Evolutionary conservation across 2,797 vertebrate species (phyloP).

Genomic region (Cuniculus paca): DNA sequence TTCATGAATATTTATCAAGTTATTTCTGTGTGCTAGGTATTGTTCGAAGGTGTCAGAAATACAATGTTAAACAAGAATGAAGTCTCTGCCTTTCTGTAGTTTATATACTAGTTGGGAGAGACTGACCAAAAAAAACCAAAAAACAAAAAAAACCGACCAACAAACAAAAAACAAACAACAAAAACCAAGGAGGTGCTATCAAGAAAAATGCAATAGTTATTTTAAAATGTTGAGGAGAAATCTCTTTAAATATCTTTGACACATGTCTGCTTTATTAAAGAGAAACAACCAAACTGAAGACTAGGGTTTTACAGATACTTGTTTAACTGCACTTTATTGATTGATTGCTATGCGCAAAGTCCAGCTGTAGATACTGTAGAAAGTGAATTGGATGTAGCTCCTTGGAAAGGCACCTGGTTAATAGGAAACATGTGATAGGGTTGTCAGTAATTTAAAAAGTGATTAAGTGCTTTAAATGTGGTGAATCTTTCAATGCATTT

Average conservation of each 20-base stretch:
- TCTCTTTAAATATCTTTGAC: slow-evolving; percentile 37
- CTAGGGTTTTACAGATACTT: background rate
- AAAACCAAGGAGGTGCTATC: background rate
- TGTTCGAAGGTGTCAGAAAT: slow-evolving; percentile 50
- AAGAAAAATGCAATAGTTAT: slow-evolving; percentile 39
- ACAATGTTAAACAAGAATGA: slow-evolving; percentile 8
- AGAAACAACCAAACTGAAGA: background rate
- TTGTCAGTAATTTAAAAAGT: slow-evolving; percentile 42
- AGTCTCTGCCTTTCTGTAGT: slow-evolving; percentile 8
- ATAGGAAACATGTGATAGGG: background rate
- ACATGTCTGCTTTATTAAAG: background rate
- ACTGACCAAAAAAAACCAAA: background rate
- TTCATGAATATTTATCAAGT: slow-evolving; percentile 56
- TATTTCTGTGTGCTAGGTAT: background rate
- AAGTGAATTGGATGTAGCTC: background rate
- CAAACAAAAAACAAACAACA: background rate
- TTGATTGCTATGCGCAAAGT: background rate
- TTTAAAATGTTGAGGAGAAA: slow-evolving; percentile 47
- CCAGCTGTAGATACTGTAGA: background rate
- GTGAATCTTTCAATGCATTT: background rate
- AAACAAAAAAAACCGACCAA: background rate
- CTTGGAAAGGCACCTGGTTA: slow-evolving; percentile 3
- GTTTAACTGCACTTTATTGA: slow-evolving; percentile 33
- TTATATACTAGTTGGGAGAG: background rate
- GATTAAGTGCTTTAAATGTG: background rate